A percentile compares a stretch with the other conserved stretches of the same genome.
These are phyloP conservation scores for Eupithecia pulchellata DNA, from an alignment of 2,888 invertebrate species.

Conservation along the genomic window DNA sequence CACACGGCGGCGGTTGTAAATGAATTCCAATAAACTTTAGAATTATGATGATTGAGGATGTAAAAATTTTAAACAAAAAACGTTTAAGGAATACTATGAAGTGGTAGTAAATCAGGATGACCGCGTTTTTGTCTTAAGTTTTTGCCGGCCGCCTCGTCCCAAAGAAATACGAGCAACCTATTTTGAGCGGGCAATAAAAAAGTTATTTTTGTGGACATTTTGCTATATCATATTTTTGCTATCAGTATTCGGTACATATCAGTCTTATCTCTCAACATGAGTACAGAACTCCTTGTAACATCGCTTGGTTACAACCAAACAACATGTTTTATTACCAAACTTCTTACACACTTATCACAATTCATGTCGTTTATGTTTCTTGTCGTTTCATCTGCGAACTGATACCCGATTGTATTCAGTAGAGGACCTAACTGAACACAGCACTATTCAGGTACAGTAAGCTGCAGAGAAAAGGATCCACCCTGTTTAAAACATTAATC, in stretches of 20 bases:
- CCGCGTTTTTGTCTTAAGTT: constrained; percentile 23
- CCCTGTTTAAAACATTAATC: no score
- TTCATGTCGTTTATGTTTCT: constrained; percentile 23
- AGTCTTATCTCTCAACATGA: constrained; percentile 72
- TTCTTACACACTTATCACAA: constrained; percentile 32
- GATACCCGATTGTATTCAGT: constrained; percentile 16
- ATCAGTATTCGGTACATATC: constrained; percentile 50
- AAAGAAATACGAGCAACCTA: constrained; percentile 34
- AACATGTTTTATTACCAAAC: constrained; percentile 59
- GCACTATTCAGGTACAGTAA: no score
- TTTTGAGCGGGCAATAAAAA: constrained; percentile 39
- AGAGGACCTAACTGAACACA: neutral
- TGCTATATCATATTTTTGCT: constrained; percentile 53
- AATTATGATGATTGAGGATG: constrained; percentile 7
- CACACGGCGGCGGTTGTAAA: neutral
- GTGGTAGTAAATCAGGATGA: constrained; percentile 24
- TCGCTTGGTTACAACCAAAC: constrained; percentile 66
- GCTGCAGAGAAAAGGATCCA: no score
- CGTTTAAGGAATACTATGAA: constrained; percentile 12
- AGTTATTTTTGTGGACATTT: constrained; percentile 55
- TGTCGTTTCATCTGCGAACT: constrained; percentile 7
- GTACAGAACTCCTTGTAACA: constrained; percentile 72
- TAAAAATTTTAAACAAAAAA: neutral
- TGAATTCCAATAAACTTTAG: constrained; percentile 7
- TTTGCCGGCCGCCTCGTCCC: constrained; percentile 13